Evolutionary conservation across 2,888 invertebrate species (phyloP), one percentile per base, ranked within the genome.

Genomic region (Drosophila histrio): DNA sequence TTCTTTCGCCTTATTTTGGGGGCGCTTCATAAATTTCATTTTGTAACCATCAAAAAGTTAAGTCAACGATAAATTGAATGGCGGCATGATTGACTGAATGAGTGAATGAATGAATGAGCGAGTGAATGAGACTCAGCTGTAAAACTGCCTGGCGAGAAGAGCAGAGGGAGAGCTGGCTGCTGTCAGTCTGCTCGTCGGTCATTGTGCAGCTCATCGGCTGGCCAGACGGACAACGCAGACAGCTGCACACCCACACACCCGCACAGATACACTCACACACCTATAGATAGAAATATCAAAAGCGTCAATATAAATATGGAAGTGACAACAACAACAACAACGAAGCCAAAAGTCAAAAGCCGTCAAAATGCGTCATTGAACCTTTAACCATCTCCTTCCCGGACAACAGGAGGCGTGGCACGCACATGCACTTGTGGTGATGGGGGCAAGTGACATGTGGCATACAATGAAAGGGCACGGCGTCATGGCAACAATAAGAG

Each of bases 51-150:
- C 84, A 78, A 78, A 86, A 86, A 80, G 87, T 83, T 76, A 84
- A 86, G 84, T 78, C 87, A 83, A 83, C 81, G 81, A 84, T 84
- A 84, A 83, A 87, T 83, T 84, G 85, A 79, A 84, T 75, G 87
- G 66, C 53, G 72, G 75, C 71, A 59, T 87, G 83, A 83, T 77
- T 84, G 87, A 83, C 83, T 83, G 75, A 74, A 13, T 73, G 71
- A 75, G n/a, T 61, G 64, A 60, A 13, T 70, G 71, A 63, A 3
- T 43, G 72, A 66, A 49, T 46, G 62, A 56, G 26, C 78, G 80
- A 82, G 66, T 81, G 72, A 75, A 7, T 61, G 64, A 62, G 44
- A n/a, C n/a, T 26, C 44, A 44, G 6, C 13, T 41, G 22, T 13
- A 7, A 2, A 8, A 8, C 26, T 7, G 26, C 8, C 2, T 11